Percentiles rank a stretch among this genome's conserved stretches.
Evolutionary conservation across 2,113 vertebrate species (phyloP).

Genomic region (Trinectes maculatus): DNA sequence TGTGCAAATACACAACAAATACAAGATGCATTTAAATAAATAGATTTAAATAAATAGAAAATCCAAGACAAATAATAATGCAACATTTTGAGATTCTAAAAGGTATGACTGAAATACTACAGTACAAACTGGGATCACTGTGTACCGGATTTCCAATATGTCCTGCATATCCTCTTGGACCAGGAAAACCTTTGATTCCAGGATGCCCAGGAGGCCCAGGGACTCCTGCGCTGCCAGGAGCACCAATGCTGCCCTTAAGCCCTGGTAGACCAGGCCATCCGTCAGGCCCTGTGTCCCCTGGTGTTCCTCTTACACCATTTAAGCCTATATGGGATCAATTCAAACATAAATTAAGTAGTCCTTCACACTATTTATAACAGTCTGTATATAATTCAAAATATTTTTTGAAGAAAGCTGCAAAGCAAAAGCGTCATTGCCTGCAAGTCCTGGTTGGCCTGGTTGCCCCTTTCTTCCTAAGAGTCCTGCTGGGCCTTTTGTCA

Average conservation of each 20-base stretch:
- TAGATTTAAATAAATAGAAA: too few relatives aligned
- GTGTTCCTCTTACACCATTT: conserved; percentile 42
- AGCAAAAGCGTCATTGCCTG: conserved; percentile 41
- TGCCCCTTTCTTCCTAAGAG: conserved; percentile 15
- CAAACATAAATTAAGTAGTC: not conserved
- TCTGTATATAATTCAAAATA: not conserved
- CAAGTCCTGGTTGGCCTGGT: conserved; percentile 37
- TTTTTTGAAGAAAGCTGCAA: not conserved
- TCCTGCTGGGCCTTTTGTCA: conserved; percentile 49
- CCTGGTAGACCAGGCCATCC: conserved; percentile 49
- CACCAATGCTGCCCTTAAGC: conserved; percentile 48
- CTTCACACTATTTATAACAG: not conserved
- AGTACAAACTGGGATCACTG: not conserved
- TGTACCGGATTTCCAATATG: conserved; percentile 55
- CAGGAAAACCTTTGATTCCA: conserved; percentile 65
- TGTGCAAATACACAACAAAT: too few relatives aligned
- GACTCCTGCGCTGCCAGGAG: conserved; percentile 39
- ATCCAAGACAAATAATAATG: too few relatives aligned
- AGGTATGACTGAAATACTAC: not conserved
- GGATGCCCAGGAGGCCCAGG: conserved; percentile 43
- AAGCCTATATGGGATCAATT: conserved; percentile 35
- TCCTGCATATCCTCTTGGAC: conserved; percentile 55
- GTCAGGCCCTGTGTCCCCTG: conserved; percentile 52
- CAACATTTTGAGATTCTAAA: not conserved
- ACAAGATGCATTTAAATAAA: too few relatives aligned